Evolutionary conservation across 2,888 invertebrate species (phyloP).

Genomic region (Orchesella flavescens): DNA sequence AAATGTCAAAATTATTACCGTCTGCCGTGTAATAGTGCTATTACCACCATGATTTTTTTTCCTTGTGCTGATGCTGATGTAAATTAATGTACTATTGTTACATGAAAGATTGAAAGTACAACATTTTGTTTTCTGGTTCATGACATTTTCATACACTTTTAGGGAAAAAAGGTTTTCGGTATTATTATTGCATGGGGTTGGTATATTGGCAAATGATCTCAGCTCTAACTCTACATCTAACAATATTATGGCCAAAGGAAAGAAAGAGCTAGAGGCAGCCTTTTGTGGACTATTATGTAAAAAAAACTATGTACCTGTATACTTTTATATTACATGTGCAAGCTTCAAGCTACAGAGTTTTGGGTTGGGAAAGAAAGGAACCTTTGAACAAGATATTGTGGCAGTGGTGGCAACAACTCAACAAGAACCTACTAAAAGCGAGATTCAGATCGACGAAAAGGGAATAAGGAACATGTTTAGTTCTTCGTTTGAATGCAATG

Average conservation of each 20-base stretch:
- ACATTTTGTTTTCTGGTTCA: slow-evolving; percentile 34
- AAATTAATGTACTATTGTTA: neutral
- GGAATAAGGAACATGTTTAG: neutral
- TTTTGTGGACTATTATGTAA: slow-evolving; percentile 37
- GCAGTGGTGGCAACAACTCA: neutral
- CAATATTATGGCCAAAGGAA: neutral
- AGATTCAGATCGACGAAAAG: slow-evolving; percentile 12
- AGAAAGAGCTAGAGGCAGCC: slow-evolving; percentile 28
- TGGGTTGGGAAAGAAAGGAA: slow-evolving; percentile 32
- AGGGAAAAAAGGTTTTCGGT: slow-evolving; percentile 32
- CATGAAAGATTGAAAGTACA: no score
- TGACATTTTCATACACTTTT: slow-evolving; percentile 51
- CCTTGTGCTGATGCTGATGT: slow-evolving; percentile 6
- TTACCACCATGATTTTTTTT: neutral
- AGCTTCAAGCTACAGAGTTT: neutral
- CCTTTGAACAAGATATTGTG: slow-evolving; percentile 28
- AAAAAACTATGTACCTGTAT: no score
- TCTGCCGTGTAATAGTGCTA: no score
- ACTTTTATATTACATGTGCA: no score
- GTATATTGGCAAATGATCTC: slow-evolving; percentile 50
- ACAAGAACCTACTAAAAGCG: neutral
- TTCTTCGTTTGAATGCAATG: neutral
- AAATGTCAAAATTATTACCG: slow-evolving; percentile 6
- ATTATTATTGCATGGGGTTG: slow-evolving; percentile 32
- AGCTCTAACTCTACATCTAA: no score